These are phyloP conservation scores for Paelopatides confundens DNA, from an alignment of 53 echinoderm and acorn worm genomes.

Conservation along the genomic window DNA sequence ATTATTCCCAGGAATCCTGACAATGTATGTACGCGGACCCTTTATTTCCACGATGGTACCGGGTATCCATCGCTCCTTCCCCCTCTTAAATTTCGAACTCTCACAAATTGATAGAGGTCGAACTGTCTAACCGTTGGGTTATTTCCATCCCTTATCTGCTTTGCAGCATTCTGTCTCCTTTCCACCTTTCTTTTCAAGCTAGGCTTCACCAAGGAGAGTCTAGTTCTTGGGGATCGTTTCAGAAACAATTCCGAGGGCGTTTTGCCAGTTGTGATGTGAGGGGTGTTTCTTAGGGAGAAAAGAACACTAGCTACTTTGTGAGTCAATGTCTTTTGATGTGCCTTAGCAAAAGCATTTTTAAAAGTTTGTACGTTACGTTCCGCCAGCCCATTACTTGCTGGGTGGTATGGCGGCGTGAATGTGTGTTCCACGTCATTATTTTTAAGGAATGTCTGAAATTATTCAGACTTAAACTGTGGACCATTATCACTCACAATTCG, in stretches of 20 bases:
- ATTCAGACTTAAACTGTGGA: slow-evolving; percentile 18
- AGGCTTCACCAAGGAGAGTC: neutral
- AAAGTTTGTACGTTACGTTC: slow-evolving; percentile 3
- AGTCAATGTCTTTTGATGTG: neutral
- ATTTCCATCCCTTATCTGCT: no score
- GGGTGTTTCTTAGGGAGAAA: neutral
- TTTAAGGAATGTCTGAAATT: neutral
- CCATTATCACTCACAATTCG: neutral
- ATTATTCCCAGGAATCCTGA: neutral
- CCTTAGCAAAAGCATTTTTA: neutral
- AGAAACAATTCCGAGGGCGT: slow-evolving; percentile 2
- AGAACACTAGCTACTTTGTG: neutral
- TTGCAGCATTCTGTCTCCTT: no score
- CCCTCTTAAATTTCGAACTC: neutral
- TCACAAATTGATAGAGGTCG: no score
- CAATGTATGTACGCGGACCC: neutral
- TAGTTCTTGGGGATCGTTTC: neutral
- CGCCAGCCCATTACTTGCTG: slow-evolving; percentile 21
- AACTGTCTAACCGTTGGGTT: neutral
- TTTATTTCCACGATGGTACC: neutral
- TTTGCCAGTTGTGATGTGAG: neutral
- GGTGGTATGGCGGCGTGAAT: neutral
- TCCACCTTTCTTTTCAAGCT: neutral
- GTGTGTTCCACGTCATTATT: slow-evolving; percentile 29
- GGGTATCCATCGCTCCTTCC: neutral